Evolutionary conservation across 2,888 invertebrate species (phyloP), one percentile per base, ranked within the genome.

Genomic region (Brenthis ino): DNA sequence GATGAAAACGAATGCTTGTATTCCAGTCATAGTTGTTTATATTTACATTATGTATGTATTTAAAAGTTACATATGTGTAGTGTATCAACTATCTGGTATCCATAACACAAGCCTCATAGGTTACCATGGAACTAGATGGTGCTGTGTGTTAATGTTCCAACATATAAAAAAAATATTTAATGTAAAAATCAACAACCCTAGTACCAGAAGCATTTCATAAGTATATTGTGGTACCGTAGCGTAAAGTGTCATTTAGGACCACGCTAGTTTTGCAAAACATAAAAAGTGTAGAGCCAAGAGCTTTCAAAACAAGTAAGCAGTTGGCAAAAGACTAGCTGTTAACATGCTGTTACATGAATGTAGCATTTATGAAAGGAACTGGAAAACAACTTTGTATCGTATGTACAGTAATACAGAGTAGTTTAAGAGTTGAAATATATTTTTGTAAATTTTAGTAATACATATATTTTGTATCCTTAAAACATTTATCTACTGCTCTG

Each of bases 251-350:
- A 63, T 63, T 63, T 57, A 51, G 33, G 61, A 51, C 61, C 63
- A 56, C 37, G 61, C 67, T 63, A 51, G 56, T 57, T 33, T 67
- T 63, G 28, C 16, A 67, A 51, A 55, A 63, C 67, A 63, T 63
- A 63, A 67, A 67, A 67, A 63, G 24, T 55, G 43, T 63, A 51
- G 55, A 16, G 48, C 55, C 50, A 57, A 67, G 66, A 58, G 60
- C 66, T 60, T 60, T 60, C 48, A 60, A 60, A 66, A 66, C 60
- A 66, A 58, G 60, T 66, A 61, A 67, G 54, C 54, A n/a, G 47
- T 67, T 67, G 67, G 61, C 50, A 51, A 56, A 67, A 67, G 61
- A 60, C 67, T 61, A 37, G 67, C 67, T 63, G 58, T 67, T 60
- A 66, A 58, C 51, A 57, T 57, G 48, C 66, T 57, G 51, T 56